Evolutionary conservation across 2,888 invertebrate species (phyloP).

Genomic region (Eupithecia abbreviata): DNA sequence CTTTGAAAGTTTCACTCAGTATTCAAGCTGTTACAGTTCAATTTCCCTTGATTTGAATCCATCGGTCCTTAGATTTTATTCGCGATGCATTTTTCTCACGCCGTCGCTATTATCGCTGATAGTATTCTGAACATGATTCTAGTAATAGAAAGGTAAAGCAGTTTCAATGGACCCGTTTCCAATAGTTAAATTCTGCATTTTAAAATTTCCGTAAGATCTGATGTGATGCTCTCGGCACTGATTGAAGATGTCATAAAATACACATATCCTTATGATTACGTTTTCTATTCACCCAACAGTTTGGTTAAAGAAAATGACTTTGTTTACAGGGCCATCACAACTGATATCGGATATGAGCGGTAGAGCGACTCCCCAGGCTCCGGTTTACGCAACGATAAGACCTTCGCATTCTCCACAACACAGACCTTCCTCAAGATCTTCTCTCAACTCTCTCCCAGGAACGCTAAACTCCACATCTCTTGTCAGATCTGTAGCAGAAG

Average conservation of each 20-base stretch:
- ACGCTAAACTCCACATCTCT: constrained; percentile 68
- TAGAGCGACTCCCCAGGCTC: constrained; percentile 72
- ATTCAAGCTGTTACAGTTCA: constrained; percentile 46
- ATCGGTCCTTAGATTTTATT: constrained; percentile 47
- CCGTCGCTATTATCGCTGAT: constrained; percentile 35
- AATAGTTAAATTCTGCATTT: neutral
- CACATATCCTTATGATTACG: neutral
- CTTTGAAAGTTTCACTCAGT: constrained; percentile 47
- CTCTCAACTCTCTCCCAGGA: constrained; percentile 65
- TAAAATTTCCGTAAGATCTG: neutral
- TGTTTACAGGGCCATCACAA: constrained; percentile 78
- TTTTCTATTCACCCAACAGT: neutral
- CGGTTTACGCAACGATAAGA: constrained; percentile 76
- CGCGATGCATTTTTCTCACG: constrained; percentile 41
- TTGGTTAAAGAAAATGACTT: constrained; percentile 21
- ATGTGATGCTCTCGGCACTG: neutral
- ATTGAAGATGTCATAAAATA: neutral
- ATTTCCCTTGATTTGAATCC: constrained; percentile 40
- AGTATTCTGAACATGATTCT: constrained; percentile 20
- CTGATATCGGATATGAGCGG: constrained; percentile 65
- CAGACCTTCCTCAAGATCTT: constrained; percentile 59
- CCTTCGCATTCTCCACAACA: constrained; percentile 65
- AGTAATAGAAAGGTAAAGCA: constrained; percentile 11
- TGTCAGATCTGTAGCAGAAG: constrained; percentile 68
- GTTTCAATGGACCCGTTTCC: neutral